phyloP scores from a whole-genome alignment of 2,888 invertebrate species.

The Hecatera dysodea region DNA sequence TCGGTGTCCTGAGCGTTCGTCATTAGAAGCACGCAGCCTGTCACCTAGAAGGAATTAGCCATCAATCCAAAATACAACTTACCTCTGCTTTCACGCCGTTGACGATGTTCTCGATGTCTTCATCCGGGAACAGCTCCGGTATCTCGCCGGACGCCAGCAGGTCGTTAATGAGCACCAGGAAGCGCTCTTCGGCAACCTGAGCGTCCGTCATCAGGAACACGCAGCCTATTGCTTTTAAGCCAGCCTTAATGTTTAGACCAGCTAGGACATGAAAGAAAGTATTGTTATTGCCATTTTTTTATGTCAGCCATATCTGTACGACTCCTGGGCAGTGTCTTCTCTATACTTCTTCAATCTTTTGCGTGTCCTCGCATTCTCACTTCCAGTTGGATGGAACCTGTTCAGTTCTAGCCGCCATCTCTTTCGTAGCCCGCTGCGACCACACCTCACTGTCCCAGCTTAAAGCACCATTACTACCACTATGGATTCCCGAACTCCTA shows the following conservation, averaged over 20 bases:
- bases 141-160: slow-evolving; percentile 98
- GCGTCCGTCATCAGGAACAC: slow-evolving; percentile 98
- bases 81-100: slow-evolving; percentile 94
- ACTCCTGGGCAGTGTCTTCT: neutral
- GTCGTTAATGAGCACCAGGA: slow-evolving; percentile 98
- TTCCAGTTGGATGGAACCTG: neutral
- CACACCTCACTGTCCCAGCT: neutral
- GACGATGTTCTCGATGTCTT: slow-evolving; percentile 97
- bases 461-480: neutral
- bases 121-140: slow-evolving; percentile 96
- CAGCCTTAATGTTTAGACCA: slow-evolving; percentile 95
- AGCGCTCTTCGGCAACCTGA: slow-evolving; percentile 97
- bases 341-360: neutral
- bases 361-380: neutral
- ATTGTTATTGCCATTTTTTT: neutral
- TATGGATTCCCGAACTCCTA: no score
- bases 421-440: neutral
- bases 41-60: neutral
- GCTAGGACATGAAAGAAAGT: slow-evolving; percentile 83
- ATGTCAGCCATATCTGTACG: neutral
- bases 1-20: no score
- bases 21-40: no score
- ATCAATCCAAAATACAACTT: neutral
- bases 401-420: neutral
- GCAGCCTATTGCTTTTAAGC: slow-evolving; percentile 95